phyloP scores from a whole-genome alignment of 2,888 invertebrate genomes.

The Charanyca ferruginea region DNA sequence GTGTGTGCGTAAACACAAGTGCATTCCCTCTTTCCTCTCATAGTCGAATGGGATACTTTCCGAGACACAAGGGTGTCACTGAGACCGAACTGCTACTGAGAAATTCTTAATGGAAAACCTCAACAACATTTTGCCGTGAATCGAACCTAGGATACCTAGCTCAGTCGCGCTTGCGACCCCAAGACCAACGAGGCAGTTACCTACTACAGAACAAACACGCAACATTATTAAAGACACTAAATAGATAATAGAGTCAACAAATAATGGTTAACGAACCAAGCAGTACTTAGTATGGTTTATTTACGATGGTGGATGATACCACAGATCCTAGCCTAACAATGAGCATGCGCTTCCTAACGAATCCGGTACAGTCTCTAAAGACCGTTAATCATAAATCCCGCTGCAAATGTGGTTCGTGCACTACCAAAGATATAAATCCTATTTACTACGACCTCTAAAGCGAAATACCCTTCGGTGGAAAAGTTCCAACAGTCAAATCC shows the following conservation, averaged over 20 bases:
- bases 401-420: constrained; percentile 49
- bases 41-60: background rate
- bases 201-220: background rate
- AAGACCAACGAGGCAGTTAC: too few relatives aligned
- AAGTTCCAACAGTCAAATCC: constrained; percentile 54
- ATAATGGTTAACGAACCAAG: constrained; percentile 16
- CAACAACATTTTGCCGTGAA: background rate
- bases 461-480: constrained; percentile 43
- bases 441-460: constrained; percentile 50
- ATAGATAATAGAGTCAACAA: background rate
- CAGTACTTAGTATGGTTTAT: constrained; percentile 14
- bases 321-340: constrained; percentile 17
- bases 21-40: background rate
- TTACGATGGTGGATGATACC: constrained; percentile 22
- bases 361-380: constrained; percentile 20
- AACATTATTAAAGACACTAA: background rate
- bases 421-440: constrained; percentile 54
- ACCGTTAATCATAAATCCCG: constrained; percentile 41
- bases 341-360: constrained; percentile 30
- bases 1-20: background rate
- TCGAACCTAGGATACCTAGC: too few relatives aligned
- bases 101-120: background rate
- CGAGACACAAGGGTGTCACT: too few relatives aligned
- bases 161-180: too few relatives aligned
- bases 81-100: background rate